phyloP scores from a whole-genome alignment of 2,888 invertebrate species.

The Drosophila nr. perissopoda region DNA sequence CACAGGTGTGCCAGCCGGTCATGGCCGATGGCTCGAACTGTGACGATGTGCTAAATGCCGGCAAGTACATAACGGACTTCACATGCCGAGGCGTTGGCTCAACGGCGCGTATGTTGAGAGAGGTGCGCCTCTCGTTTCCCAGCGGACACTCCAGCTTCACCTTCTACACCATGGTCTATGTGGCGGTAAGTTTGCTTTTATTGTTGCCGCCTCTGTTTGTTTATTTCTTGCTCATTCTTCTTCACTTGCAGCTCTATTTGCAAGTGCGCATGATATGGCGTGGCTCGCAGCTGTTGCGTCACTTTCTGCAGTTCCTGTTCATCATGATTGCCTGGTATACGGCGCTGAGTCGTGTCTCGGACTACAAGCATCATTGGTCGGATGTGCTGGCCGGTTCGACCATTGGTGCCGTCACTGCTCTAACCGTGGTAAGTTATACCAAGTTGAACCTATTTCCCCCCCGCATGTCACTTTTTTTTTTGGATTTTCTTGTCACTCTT shows the following conservation, averaged over 20 bases:
- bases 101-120: slow-evolving; percentile 87
- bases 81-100: slow-evolving; percentile 87
- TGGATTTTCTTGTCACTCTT: not conserved
- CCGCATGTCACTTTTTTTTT: not conserved
- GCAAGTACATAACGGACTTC: slow-evolving; percentile 90
- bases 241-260: slow-evolving; percentile 91
- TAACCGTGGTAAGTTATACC: slow-evolving; percentile 88
- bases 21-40: slow-evolving; percentile 80
- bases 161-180: slow-evolving; percentile 93
- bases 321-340: slow-evolving; percentile 94
- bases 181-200: slow-evolving; percentile 89
- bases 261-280: slow-evolving; percentile 93
- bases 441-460: not conserved
- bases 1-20: slow-evolving; percentile 67
- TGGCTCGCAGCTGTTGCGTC: slow-evolving; percentile 92
- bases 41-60: slow-evolving; percentile 86
- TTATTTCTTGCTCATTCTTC: slow-evolving; percentile 1
- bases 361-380: slow-evolving; percentile 99
- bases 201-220: not conserved
- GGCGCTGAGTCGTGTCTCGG: slow-evolving; percentile 95
- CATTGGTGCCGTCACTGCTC: slow-evolving; percentile 89
- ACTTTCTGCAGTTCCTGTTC: slow-evolving; percentile 93
- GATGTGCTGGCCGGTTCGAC: slow-evolving; percentile 94
- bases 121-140: slow-evolving; percentile 94
- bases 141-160: slow-evolving; percentile 97